Conservation (phyloP, 35 echinoderm and acorn worm genomes). For the Diadema setosum region DNA sequence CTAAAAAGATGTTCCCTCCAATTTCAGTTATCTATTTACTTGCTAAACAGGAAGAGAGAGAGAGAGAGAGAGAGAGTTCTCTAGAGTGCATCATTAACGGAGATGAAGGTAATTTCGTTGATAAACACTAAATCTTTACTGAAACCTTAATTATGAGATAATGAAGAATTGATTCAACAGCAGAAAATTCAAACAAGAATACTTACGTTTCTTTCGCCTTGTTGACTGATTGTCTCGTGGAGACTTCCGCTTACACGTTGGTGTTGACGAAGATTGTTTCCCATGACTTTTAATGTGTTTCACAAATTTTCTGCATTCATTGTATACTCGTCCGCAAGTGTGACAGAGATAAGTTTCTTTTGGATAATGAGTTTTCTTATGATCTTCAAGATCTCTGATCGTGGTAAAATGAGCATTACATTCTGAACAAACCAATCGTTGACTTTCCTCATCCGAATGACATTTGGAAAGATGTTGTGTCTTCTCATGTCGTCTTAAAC, state of each 20-base stretch:
- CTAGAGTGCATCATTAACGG: too few relatives aligned
- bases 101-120: too few relatives aligned
- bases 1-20: too few relatives aligned
- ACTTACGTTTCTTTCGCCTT: background rate
- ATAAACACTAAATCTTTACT: too few relatives aligned
- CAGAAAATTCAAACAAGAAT: background rate
- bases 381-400: background rate
- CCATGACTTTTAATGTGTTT: background rate
- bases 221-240: background rate
- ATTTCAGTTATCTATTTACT: too few relatives aligned
- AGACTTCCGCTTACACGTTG: background rate
- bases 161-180: background rate
- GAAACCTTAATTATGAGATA: background rate
- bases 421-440: background rate
- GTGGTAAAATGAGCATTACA: background rate
- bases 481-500: background rate
- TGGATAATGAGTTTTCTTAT: background rate
- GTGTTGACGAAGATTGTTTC: background rate
- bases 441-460: background rate
- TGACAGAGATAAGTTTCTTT: background rate
- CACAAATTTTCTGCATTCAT: background rate
- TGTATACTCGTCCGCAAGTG: background rate
- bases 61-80: too few relatives aligned
- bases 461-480: background rate
- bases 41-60: too few relatives aligned